Evolutionary conservation across 1,140 invertebrate genomes (phyloP), one percentile per base, ranked within the genome.

Genomic region (Popillia japonica): DNA sequence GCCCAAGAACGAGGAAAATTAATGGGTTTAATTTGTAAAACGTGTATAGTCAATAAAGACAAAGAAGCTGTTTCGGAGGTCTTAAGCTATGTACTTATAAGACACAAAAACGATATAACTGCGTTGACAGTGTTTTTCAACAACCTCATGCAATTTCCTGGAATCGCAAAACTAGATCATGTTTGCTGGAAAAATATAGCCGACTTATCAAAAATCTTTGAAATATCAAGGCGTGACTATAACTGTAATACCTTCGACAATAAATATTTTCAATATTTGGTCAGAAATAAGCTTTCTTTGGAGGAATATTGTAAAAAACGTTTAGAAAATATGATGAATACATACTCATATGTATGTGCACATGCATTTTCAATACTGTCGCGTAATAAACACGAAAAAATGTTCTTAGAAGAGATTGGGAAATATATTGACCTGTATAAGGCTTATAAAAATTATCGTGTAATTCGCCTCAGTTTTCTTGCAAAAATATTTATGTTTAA

Each of bases 221-320:
- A 55, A 17, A 7, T 55, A 17, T 17, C 48, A n/a, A 55, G 48
- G 17, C 48, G 14, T 55, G 11, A 55, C 48, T 55, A n/a, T 6
- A 17, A 55, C 14, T 0, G 2, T 6, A 2, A 7, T n/a, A 14
- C 6, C 17, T 55, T 55, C 48, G n/a, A 55, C 17, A 6, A 0
- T 17, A 55, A 55, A 6, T 55, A 55, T n/a, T n/a, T 55, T 14
- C n/a, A n/a, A 6, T 17, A 55, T 55, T 55, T 55, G 17, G 17
- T 55, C 17, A 14, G 17, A 20, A 55, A 55, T 6, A n/a, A 17
- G n/a, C n/a, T 55, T 0, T 17, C 48, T 3, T 17, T 55, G 17
- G 48, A 55, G 48, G 48, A 55, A 55, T 55, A 55, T 55, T 55
- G 48, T n/a, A 55, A 55, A n/a, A 55, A 55, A n/a, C 48, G 48